Percentiles rank a stretch among this genome's conserved stretches.
phyloP scores from a whole-genome alignment of 2,113 vertebrate species.

The Pithys albifrons region DNA sequence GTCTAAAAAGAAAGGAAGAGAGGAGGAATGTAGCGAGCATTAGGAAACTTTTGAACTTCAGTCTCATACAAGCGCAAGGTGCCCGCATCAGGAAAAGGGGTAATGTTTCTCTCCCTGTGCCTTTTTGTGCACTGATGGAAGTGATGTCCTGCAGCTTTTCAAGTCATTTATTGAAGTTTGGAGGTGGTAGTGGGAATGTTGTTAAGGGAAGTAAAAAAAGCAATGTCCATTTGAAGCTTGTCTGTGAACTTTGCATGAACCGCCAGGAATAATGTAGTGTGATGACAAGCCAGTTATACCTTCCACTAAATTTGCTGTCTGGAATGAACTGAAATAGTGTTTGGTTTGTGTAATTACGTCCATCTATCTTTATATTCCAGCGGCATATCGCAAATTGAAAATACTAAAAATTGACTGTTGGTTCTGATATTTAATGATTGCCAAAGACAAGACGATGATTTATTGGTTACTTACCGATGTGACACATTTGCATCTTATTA shows the following conservation, averaged over 20 bases:
- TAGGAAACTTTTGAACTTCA: constrained; percentile 13
- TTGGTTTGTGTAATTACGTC: constrained; percentile 99
- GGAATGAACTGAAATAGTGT: constrained; percentile 99
- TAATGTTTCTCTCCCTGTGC: constrained; percentile 61
- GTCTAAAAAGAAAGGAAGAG: neutral
- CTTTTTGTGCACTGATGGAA: constrained; percentile 68
- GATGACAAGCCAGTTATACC: constrained; percentile 98
- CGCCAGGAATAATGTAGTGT: constrained; percentile 95
- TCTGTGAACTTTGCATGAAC: constrained; percentile 99
- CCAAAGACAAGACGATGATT: constrained; percentile 96
- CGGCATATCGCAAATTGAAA: constrained; percentile 99
- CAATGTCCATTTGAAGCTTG: constrained; percentile 89
- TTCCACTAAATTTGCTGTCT: constrained; percentile 98
- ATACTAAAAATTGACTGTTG: constrained; percentile 99
- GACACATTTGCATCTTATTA: constrained; percentile 99
- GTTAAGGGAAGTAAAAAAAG: constrained; percentile 75
- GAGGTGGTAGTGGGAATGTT: constrained; percentile 56
- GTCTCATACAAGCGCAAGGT: neutral
- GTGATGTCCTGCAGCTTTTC: constrained; percentile 70
- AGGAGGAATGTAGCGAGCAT: neutral
- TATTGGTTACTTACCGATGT: constrained; percentile 98
- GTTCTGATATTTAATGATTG: constrained; percentile 99
- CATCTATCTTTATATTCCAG: constrained; percentile 99
- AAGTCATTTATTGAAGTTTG: constrained; percentile 82
- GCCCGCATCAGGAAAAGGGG: neutral